Conservation (phyloP, 1,140 invertebrate species). For the Diachasmimorpha longicaudata region DNA sequence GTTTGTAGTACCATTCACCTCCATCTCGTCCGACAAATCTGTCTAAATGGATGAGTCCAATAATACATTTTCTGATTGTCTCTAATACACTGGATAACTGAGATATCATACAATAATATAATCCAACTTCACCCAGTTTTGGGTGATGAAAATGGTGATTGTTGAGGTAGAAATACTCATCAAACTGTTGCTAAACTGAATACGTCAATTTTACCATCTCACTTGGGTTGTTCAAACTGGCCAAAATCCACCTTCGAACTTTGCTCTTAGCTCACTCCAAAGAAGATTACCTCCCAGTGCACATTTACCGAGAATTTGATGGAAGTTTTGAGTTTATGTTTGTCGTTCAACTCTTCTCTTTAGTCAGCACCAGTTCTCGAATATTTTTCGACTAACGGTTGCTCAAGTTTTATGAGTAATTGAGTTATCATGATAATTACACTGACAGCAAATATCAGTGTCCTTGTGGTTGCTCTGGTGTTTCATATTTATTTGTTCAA, state of each 20-base stretch:
- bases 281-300: constrained; percentile 1
- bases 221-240: neutral
- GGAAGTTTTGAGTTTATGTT: neutral
- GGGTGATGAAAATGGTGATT: neutral
- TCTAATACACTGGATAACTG: neutral
- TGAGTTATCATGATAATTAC: neutral
- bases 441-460: neutral
- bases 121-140: neutral
- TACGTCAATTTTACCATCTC: neutral
- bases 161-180: neutral
- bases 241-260: neutral
- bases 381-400: neutral
- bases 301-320: neutral
- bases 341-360: neutral
- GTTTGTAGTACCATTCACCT: neutral
- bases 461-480: neutral
- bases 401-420: neutral
- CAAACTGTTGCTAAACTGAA: neutral
- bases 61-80: neutral
- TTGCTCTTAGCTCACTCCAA: neutral
- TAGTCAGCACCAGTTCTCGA: neutral
- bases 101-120: neutral
- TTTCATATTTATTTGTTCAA: neutral
- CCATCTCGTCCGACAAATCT: neutral
- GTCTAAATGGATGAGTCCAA: neutral